Percentiles rank a stretch among this genome's conserved stretches.
Conservation (phyloP, 2,113 vertebrate species). For the Athene noctua region DNA sequence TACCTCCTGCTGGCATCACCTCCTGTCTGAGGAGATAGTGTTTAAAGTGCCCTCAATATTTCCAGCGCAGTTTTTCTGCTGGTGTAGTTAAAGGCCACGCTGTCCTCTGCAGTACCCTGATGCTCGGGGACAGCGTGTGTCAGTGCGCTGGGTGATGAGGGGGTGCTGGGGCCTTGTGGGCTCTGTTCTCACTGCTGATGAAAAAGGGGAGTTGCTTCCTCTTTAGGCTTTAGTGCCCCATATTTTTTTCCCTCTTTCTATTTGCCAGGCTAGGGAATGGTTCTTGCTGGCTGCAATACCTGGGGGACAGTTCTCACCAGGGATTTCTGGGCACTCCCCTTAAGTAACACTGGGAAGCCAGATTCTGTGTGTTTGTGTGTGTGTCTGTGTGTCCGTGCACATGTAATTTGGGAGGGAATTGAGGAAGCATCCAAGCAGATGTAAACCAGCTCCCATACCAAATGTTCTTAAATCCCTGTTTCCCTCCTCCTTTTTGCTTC, state of each 20-base stretch:
- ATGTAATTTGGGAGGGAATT: not conserved
- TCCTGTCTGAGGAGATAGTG: not conserved
- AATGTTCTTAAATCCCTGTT: not conserved
- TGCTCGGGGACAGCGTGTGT: not conserved
- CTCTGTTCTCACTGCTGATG: not conserved
- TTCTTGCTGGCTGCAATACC: not conserved
- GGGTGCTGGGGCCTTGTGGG: not conserved
- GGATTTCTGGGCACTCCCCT: not conserved
- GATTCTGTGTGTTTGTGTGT: no score
- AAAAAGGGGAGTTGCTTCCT: not conserved
- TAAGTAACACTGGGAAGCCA: not conserved
- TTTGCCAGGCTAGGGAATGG: not conserved
- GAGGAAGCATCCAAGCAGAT: not conserved
- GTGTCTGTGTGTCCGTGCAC: not conserved
- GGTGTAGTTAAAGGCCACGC: not conserved
- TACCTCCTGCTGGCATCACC: not conserved
- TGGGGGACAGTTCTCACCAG: not conserved
- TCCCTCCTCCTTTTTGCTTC: not conserved
- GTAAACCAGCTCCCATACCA: not conserved
- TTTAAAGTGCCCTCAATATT: not conserved
- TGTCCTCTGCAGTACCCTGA: not conserved
- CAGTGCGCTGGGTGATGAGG: not conserved
- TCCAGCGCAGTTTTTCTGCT: rapidly evolving
- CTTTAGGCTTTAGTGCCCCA: rapidly evolving
- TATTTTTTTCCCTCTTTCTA: rapidly evolving